These are phyloP conservation scores for Tetraodon nigroviridis DNA, from an alignment of 2,113 vertebrate genomes.

Conservation along the genomic window DNA sequence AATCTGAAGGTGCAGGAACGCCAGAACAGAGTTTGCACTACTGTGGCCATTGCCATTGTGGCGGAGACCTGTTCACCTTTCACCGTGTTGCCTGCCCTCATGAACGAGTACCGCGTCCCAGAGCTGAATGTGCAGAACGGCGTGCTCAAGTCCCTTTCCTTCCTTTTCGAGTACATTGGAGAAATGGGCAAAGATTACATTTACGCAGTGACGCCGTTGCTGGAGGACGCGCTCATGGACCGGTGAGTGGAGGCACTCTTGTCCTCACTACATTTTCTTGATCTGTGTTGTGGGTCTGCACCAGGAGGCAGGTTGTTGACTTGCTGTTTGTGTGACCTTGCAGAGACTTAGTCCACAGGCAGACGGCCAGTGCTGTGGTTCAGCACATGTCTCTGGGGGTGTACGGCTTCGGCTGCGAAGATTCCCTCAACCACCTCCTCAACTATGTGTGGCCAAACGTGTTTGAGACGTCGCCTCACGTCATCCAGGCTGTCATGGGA, in stretches of 20 bases:
- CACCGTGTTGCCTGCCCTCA: constrained; percentile 94
- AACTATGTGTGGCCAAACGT: constrained; percentile 99
- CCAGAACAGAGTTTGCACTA: constrained; percentile 97
- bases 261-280: not conserved
- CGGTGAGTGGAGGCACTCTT: constrained; percentile 70
- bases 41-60: constrained; percentile 97
- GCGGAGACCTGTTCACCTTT: constrained; percentile 98
- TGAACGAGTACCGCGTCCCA: constrained; percentile 98
- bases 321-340: not conserved
- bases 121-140: constrained; percentile 98
- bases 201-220: constrained; percentile 93
- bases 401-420: constrained; percentile 96
- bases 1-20: constrained; percentile 98
- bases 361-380: constrained; percentile 96
- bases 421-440: constrained; percentile 93
- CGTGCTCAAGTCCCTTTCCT: constrained; percentile 96
- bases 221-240: constrained; percentile 99
- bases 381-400: constrained; percentile 98
- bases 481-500: constrained; percentile 98
- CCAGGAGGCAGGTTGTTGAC: no score
- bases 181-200: constrained; percentile 99
- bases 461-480: constrained; percentile 96
- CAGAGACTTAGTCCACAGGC: constrained; percentile 95
- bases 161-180: constrained; percentile 98
- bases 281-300: no score